phyloP scores from a whole-genome alignment of 2,888 invertebrate genomes.

The Erebia palarica region DNA sequence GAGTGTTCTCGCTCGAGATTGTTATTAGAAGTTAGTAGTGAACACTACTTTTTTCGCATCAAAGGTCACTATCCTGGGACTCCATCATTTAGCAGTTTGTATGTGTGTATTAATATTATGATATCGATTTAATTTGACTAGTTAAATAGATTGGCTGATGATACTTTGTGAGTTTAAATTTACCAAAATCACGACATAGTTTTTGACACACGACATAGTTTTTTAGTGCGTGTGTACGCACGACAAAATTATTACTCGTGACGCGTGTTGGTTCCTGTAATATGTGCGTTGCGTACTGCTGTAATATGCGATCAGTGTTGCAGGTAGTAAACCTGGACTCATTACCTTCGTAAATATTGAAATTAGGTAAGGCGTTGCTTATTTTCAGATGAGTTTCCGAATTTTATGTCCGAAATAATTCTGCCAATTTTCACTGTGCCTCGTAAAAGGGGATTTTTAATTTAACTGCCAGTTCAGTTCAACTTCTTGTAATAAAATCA shows the following conservation, averaged over 20 bases:
- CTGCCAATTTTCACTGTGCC: slow-evolving; percentile 16
- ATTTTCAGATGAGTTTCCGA: slow-evolving; percentile 19
- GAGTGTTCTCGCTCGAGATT: neutral
- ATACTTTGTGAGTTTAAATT: too few relatives aligned
- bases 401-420: slow-evolving; percentile 21
- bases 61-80: too few relatives aligned
- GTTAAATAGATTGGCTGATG: too few relatives aligned
- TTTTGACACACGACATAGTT: too few relatives aligned
- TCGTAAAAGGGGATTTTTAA: slow-evolving; percentile 14
- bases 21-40: neutral
- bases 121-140: too few relatives aligned
- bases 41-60: too few relatives aligned
- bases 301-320: neutral
- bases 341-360: slow-evolving; percentile 32
- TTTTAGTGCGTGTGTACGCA: too few relatives aligned
- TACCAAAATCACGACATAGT: too few relatives aligned
- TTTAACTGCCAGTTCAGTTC: neutral
- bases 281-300: neutral
- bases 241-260: neutral
- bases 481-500: slow-evolving; percentile 1
- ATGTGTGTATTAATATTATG: too few relatives aligned
- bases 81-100: too few relatives aligned
- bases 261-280: neutral
- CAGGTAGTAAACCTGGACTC: slow-evolving; percentile 26
- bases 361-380: slow-evolving; percentile 23